Base-by-base conservation (phyloP, 2,113 vertebrate species). In the Nannospalax galili region DNA sequence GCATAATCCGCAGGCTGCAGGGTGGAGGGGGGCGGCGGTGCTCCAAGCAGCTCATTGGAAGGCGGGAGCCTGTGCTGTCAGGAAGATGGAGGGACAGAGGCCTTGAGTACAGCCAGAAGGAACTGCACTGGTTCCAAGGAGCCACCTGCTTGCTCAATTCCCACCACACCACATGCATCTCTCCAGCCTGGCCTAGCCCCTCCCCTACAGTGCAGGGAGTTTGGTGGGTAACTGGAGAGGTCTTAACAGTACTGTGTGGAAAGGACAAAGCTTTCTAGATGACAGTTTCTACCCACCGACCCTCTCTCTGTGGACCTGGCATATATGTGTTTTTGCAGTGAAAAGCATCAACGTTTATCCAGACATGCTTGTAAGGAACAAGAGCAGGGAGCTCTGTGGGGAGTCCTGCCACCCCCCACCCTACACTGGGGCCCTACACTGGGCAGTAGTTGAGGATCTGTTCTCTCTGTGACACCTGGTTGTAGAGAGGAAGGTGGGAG, bases 21-120 rank as follows among this genome's bases (percentile, higher is more conserved):
- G 90, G 35, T n/a, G 87, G 19, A 79, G n/a, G n/a, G n/a, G n/a
- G n/a, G n/a, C n/a, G n/a, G n/a, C n/a, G n/a, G n/a, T n/a, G n/a
- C 60, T 56, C 69, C 89, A 42, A 45, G 77, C 48, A 92, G 84
- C 85, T 95, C 77, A 60, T 19, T 88, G 73, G 91, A 93, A 95
- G 64, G 45, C 85, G 70, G 84, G n/a, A 64, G 40, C 22, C 77
- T 87, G 12, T 72, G 65, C 52, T 60, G 12, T 75, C 40, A 60
- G 12, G 56, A 77, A 62, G 67, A 35, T 78, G 5, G 58, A 40
- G 67, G 40, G 20, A 7, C 48, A 58, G 82, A 16, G 11, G 10
- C 56, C 85, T 89, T 62, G 60, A 70, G 19, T 19, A 70, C 4
- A 58, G 42, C 79, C 52, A 72, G 77, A 82, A 85, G 48, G n/a